A percentile compares a stretch with the other conserved stretches of the same genome.
Evolutionary conservation across 2,797 vertebrate species (phyloP).

Genomic region (Anguilla pacifica): DNA sequence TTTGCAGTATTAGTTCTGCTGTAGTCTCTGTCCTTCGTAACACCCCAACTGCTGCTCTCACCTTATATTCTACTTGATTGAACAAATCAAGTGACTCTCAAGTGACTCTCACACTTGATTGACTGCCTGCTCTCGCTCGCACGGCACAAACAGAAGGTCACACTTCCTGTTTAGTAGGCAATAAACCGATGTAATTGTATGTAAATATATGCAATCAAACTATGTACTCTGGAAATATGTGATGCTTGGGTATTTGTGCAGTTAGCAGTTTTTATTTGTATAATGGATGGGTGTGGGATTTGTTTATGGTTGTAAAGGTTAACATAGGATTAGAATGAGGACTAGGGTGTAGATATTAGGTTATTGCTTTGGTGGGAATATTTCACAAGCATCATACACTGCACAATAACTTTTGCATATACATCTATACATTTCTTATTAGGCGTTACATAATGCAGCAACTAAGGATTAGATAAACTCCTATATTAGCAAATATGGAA

Average conservation of each 20-base stretch:
- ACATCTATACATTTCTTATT: too few species aligned
- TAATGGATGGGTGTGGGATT: not conserved
- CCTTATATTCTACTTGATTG: slow-evolving; percentile 12
- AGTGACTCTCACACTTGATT: slow-evolving; percentile 16
- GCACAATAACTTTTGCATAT: not conserved
- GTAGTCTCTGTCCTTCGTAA: not conserved
- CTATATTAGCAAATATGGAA: not conserved
- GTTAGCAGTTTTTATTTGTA: not conserved
- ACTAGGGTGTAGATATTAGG: not conserved
- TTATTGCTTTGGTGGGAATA: not conserved
- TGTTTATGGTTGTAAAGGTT: not conserved
- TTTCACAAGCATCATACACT: not conserved
- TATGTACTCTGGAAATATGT: not conserved
- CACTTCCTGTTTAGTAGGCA: not conserved
- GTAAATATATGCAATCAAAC: not conserved
- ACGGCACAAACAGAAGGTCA: not conserved
- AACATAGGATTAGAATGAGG: not conserved
- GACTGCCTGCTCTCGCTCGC: not conserved
- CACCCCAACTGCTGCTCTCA: not conserved
- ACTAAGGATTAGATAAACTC: too few species aligned
- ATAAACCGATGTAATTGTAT: not conserved
- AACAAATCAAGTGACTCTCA: slow-evolving; percentile 18
- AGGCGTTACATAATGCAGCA: too few species aligned
- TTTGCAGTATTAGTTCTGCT: slow-evolving; percentile 18
- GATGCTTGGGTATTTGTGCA: not conserved